Base-by-base conservation (phyloP, 64 coral and sea anemone species). In the Montipora cactus region DNA sequence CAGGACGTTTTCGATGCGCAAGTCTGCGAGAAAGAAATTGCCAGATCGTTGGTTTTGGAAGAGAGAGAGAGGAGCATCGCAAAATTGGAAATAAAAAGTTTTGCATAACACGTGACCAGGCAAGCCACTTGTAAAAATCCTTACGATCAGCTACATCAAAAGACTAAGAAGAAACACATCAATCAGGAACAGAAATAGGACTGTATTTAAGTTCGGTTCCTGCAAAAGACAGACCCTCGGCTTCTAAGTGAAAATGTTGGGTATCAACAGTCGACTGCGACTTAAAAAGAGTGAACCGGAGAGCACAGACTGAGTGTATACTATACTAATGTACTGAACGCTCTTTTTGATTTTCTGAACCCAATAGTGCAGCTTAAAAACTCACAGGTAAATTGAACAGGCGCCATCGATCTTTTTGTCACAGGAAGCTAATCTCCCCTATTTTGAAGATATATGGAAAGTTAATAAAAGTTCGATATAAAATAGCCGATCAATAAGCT, bases 241-340 rank as follows among this genome's bases (percentile, higher is more conserved):
- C 53, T 57, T 3, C 53, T 0, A 57, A 15, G 67, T 71, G 67
- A 71, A 71, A 71, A 71, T 71, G 67, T 71, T 71, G 67, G 67
- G 67, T 71, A 22, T 71, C 67, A 71, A 71, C 67, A 71, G 13
- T 5, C 67, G 67, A 71, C 67, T 71, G 67, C 67, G 15, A 71
- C 53, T 0, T 57, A 57, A 57, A 57, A 57, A 11, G 53, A 57
- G 53, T 57, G 53, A 57, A 57, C 53, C 14, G 67, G 67, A 71
- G 67, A 22, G 67, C 67, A 71, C 67, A 71, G 67, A 71, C 67
- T 71, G 67, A 71, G 67, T 71, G 67, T 71, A 71, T 71, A 71
- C 67, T 71, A 71, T 71, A 71, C 67, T 71, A 71, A 71, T 71
- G 20, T 19, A 71, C 67, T 71, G 67, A 7, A 71, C 5, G 67